A percentile compares a stretch with the other conserved stretches of the same genome.
Evolutionary conservation across 2,797 vertebrate genomes (phyloP).

Genomic region (Phrynocephalus forsythii): DNA sequence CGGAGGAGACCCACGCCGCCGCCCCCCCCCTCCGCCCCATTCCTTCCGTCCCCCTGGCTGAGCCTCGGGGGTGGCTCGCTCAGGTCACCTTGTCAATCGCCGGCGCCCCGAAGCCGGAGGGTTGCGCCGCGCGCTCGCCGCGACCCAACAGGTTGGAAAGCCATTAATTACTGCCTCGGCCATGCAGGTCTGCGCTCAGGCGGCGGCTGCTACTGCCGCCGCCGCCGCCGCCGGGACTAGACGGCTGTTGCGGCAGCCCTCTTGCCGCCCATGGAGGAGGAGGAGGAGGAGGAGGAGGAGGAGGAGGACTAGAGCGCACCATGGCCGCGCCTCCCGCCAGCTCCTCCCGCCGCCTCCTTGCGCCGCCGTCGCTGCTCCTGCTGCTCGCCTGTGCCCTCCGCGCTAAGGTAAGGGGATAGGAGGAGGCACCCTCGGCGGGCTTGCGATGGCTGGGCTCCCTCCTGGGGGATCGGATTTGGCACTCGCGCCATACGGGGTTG

Average conservation of each 20-base stretch:
- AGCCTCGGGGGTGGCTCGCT: slow-evolving; percentile 4
- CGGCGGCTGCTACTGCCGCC: slow-evolving; percentile 56
- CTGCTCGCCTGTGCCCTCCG: slow-evolving; percentile 57
- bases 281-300: slow-evolving; percentile 22
- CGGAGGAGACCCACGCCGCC: too few species aligned
- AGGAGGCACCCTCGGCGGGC: not conserved
- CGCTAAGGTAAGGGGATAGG: slow-evolving; percentile 66
- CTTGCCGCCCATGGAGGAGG: slow-evolving; percentile 39
- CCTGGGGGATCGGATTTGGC: too few species aligned
- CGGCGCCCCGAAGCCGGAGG: slow-evolving; percentile 18
- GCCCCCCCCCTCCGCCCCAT: not conserved
- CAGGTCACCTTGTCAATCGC: slow-evolving; percentile 52
- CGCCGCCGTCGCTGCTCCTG: slow-evolving; percentile 23
- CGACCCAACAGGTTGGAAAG: slow-evolving; percentile 71
- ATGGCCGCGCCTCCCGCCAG: slow-evolving; percentile 64
- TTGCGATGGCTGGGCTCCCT: too few species aligned
- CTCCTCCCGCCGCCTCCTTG: slow-evolving; percentile 32
- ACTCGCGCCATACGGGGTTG: too few species aligned
- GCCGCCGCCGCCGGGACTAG: slow-evolving; percentile 37
- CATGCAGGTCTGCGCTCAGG: slow-evolving; percentile 68
- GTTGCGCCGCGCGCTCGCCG: slow-evolving; percentile 38
- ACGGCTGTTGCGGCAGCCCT: slow-evolving; percentile 44
- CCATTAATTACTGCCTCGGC: slow-evolving; percentile 74
- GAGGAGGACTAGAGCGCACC: slow-evolving; percentile 54
- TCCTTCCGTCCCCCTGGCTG: not conserved